Evolutionary conservation across 2,797 vertebrate species (phyloP), one percentile per base, ranked within the genome.

Genomic region (Sternarchorhynchus goeldii): DNA sequence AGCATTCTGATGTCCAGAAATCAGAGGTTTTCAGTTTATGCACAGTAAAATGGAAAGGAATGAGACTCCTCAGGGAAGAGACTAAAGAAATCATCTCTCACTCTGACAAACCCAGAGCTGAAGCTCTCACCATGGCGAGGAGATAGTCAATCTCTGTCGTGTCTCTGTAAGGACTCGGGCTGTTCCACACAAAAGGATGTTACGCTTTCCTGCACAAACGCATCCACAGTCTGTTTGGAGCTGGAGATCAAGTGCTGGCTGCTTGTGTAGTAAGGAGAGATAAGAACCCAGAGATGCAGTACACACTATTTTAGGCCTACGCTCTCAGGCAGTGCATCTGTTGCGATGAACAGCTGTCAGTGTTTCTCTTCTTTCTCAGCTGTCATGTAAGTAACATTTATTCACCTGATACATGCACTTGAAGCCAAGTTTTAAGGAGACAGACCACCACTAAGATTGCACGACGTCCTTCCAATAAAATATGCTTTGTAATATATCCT

Each of bases 121-220:
- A 74, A 69, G 68, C 76, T 79, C 81, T 84, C 57, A 81, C 82
- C 62, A 20, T 76, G 63, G n/a, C n/a, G 29, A 85, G 77, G 50
- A 86, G 73, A 78, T 78, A 83, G 76, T 86, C 83, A 41, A 84
- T 84, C 72, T 81, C 77, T 34, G 79, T 57, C 14, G 86, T 86
- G 72, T 86, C 77, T 76, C 56, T 79, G 74, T 86, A 83, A 66
- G 85, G 83, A 45, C 77, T 73, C 64, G 85, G 56, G 73, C 78
- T 84, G 79, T 82, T 87, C 82, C 83, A 86, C 60, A 86, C 82
- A 82, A 86, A 84, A 16, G 79, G 84, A 81, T 80, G 80, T 87
- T 86, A 64, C 10, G 56, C 63, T 56, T 84, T 87, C 75, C 82
- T 84, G 75, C 68, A 81, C 75, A 82, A 75, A 79, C 16, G 74